Percentiles rank a stretch among this genome's conserved stretches.
Conservation (phyloP, 2,888 invertebrate genomes). For the Himalopsyche tibetana region DNA sequence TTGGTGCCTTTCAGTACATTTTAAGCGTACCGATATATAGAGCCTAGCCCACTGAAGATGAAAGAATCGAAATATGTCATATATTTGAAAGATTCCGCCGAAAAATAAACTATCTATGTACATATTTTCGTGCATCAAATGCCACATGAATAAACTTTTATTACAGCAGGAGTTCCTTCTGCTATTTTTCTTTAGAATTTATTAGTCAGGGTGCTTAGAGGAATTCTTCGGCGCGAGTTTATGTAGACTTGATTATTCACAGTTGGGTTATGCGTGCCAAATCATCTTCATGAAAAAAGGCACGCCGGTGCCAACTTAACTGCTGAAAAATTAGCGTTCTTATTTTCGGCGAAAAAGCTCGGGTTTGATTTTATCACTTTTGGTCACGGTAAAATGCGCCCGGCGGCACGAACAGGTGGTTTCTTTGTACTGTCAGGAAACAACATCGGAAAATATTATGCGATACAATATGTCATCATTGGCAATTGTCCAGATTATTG, state of each 20-base stretch:
- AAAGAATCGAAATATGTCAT: too few relatives aligned
- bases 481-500: not conserved
- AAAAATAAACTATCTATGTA: too few relatives aligned
- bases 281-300: not conserved
- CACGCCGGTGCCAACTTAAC: not conserved
- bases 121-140: too few relatives aligned
- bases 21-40: too few relatives aligned
- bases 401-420: not conserved
- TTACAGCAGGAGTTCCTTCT: too few relatives aligned
- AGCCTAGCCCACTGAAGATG: too few relatives aligned
- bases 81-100: too few relatives aligned
- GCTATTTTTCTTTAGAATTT: not conserved
- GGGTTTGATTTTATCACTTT: conserved; percentile 8
- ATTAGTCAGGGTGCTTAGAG: conserved; percentile 14
- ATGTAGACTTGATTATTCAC: not conserved
- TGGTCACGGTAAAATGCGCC: not conserved
- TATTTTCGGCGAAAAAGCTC: conserved; percentile 2
- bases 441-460: not conserved
- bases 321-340: not conserved
- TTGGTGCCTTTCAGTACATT: too few relatives aligned
- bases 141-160: too few relatives aligned
- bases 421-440: conserved; percentile 13
- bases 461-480: conserved; percentile 5
- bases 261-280: not conserved
- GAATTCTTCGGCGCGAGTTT: not conserved